A percentile compares a stretch with the other conserved stretches of the same genome.
Conservation (phyloP, 2,113 vertebrate genomes). For the Gobiocypris rarus region DNA sequence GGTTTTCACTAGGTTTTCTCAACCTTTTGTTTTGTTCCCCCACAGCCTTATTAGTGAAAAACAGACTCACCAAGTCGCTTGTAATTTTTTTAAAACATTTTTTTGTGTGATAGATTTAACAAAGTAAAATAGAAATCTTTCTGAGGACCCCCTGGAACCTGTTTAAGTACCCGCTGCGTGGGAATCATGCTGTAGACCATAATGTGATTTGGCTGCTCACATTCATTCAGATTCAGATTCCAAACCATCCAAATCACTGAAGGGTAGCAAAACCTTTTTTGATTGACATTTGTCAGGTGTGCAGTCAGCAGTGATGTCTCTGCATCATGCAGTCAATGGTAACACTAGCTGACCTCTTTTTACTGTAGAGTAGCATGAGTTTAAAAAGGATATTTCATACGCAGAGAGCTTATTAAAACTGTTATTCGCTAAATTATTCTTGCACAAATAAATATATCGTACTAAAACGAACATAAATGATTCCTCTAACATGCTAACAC, state of each 20-base stretch:
- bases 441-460: conserved; percentile 2
- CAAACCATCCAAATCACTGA: conserved; percentile 26
- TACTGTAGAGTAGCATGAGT: conserved; percentile 9
- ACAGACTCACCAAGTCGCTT: background rate
- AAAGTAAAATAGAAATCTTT: background rate
- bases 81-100: background rate
- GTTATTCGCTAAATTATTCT: background rate
- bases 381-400: conserved; percentile 20
- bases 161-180: background rate
- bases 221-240: conserved; percentile 33
- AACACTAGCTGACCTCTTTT: conserved; percentile 21
- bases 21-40: background rate
- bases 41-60: background rate
- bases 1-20: background rate
- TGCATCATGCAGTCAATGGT: conserved; percentile 9
- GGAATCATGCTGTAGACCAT: background rate
- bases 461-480: conserved; percentile 21
- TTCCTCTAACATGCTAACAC: conserved; percentile 46
- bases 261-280: conserved; percentile 31
- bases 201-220: background rate
- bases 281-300: conserved; percentile 31
- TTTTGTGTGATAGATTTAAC: background rate
- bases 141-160: background rate
- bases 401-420: background rate
- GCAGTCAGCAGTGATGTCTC: conserved; percentile 37